A percentile compares a stretch with the other conserved stretches of the same genome.
Conservation (phyloP, 2,888 invertebrate genomes). For the Calliopum simillimum region DNA sequence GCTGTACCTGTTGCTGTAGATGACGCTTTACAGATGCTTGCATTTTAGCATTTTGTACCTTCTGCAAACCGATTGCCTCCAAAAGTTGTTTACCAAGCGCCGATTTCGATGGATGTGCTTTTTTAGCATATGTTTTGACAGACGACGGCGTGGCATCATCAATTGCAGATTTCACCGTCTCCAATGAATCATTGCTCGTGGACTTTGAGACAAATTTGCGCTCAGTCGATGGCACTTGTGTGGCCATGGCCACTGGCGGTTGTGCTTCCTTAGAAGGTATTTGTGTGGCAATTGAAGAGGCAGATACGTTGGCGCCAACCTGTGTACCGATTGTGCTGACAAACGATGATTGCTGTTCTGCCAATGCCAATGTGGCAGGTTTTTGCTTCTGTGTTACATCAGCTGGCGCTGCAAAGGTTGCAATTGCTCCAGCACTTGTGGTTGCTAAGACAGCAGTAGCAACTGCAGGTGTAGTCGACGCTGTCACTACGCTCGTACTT, state of each 20-base stretch:
- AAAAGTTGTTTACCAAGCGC: constrained; percentile 58
- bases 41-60: constrained; percentile 35
- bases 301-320: neutral
- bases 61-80: constrained; percentile 59
- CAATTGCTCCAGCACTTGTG: constrained; percentile 39
- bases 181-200: too few species aligned
- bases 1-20: constrained; percentile 36
- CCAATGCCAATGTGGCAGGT: neutral
- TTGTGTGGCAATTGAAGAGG: constrained; percentile 28
- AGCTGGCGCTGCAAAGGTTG: neutral
- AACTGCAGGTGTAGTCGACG: constrained; percentile 1
- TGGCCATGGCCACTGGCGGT: constrained; percentile 32
- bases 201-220: too few species aligned
- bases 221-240: constrained; percentile 40
- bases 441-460: constrained; percentile 17
- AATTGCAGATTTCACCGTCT: neutral
- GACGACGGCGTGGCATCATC: neutral
- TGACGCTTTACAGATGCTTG: neutral
- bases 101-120: constrained; percentile 28
- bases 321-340: neutral
- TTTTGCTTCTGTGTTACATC: neutral
- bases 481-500: neutral
- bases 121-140: neutral
- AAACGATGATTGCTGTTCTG: neutral
- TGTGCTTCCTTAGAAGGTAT: constrained; percentile 9